phyloP scores from a whole-genome alignment of 2,888 invertebrate species.

The Nycteola revayana region DNA sequence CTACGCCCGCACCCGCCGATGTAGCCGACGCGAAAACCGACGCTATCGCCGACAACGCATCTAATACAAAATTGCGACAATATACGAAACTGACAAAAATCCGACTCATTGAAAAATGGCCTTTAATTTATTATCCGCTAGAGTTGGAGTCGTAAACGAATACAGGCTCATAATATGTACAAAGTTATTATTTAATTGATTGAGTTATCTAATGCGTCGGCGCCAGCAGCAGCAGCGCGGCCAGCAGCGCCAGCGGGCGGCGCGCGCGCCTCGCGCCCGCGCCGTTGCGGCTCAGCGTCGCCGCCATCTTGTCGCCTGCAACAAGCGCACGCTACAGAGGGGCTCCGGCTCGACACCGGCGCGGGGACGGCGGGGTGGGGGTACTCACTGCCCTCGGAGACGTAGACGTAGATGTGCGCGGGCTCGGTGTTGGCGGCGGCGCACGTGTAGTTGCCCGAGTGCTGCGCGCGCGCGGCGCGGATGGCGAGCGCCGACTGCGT shows the following conservation, averaged over 20 bases:
- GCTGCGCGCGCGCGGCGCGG: conserved; percentile 89
- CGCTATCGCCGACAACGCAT: background rate
- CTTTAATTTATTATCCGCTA: background rate
- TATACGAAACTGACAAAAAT: background rate
- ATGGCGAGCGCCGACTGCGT: conserved; percentile 94
- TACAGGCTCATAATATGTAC: conserved; percentile 11
- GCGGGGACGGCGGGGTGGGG: background rate
- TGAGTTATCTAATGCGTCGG: conserved; percentile 2
- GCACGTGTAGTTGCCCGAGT: conserved; percentile 96
- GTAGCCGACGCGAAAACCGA: background rate
- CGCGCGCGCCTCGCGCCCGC: conserved; percentile 19
- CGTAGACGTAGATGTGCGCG: conserved; percentile 94
- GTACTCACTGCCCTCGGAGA: conserved; percentile 89
- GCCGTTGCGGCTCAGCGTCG: conserved; percentile 90
- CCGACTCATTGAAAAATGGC: background rate
- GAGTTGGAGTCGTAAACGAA: background rate
- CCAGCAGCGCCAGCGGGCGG: conserved; percentile 6
- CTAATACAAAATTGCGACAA: background rate
- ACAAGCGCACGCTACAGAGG: conserved; percentile 30
- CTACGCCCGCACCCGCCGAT: no score
- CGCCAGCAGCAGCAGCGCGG: conserved; percentile 12
- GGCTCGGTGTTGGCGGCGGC: conserved; percentile 94
- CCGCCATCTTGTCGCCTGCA: conserved; percentile 95
- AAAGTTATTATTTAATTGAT: conserved; percentile 6
- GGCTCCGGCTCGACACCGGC: background rate